Evolutionary conservation across 2,888 invertebrate genomes (phyloP).

Genomic region (Lepidochitona cinerea): DNA sequence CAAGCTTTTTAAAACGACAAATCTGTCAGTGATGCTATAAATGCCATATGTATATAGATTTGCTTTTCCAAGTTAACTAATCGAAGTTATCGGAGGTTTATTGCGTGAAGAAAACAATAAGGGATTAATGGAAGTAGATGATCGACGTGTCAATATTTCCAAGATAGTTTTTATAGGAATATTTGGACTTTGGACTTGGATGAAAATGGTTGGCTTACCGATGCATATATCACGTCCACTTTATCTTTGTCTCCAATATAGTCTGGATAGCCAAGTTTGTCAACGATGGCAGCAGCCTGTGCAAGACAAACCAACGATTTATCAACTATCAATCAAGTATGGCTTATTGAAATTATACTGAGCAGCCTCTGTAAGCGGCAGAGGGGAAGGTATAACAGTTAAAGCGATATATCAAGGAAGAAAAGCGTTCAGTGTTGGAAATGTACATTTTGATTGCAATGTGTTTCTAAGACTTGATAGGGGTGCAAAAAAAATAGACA

Average conservation of each 20-base stretch:
- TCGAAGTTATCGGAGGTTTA: neutral
- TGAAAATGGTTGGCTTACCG: constrained; percentile 36
- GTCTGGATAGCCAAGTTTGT: constrained; percentile 60
- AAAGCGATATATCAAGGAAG: too few relatives aligned
- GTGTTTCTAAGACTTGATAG: neutral
- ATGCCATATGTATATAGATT: too few relatives aligned
- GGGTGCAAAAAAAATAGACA: too few relatives aligned
- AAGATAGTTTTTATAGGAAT: neutral
- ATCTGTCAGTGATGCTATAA: too few relatives aligned
- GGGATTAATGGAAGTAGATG: neutral
- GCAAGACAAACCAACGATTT: neutral
- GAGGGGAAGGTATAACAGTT: too few relatives aligned
- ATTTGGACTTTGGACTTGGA: neutral
- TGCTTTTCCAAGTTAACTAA: too few relatives aligned
- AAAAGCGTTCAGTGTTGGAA: too few relatives aligned
- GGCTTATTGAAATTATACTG: too few relatives aligned
- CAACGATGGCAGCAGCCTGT: constrained; percentile 42
- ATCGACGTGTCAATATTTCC: neutral
- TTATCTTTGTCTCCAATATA: constrained; percentile 47
- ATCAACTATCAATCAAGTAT: too few relatives aligned
- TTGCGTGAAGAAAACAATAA: neutral
- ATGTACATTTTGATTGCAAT: too few relatives aligned
- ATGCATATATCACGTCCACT: constrained; percentile 48
- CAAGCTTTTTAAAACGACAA: too few relatives aligned
- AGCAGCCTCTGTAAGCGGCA: too few relatives aligned